Conservation (phyloP, 2,888 invertebrate genomes). For the Eristalis intricaria region DNA sequence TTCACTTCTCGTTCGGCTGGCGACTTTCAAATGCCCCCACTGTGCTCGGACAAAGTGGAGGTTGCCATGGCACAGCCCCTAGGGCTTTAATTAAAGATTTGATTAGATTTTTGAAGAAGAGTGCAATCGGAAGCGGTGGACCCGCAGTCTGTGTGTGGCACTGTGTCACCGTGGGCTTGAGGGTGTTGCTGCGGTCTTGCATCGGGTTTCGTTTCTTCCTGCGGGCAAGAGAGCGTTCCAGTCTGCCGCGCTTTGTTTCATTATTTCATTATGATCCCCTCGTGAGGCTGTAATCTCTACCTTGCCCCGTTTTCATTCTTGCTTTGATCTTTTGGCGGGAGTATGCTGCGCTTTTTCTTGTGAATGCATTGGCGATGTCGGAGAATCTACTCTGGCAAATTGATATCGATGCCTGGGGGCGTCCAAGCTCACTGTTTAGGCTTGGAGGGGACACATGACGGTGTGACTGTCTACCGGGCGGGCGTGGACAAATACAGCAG, state of each 20-base stretch:
- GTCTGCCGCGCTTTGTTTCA: background rate
- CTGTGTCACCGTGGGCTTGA: background rate
- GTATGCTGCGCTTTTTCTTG: no score
- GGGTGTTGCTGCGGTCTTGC: background rate
- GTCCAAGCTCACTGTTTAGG: no score
- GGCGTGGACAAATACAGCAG: no score
- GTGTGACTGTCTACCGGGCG: no score
- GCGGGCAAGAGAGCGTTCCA: background rate
- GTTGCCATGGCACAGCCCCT: background rate
- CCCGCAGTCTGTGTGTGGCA: background rate
- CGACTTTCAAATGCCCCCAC: constrained; percentile 11
- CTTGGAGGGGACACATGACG: no score
- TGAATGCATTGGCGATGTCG: no score
- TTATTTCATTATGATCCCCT: no score
- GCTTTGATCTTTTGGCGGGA: no score
- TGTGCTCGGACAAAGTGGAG: background rate
- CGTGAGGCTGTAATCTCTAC: no score
- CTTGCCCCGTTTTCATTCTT: no score
- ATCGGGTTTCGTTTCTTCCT: background rate
- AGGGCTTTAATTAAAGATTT: constrained; percentile 31
- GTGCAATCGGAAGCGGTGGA: background rate
- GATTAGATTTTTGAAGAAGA: background rate
- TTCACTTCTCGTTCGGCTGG: constrained; percentile 21
- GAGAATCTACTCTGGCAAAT: no score
- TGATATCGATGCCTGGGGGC: no score